Evolutionary conservation across 2,888 invertebrate genomes (phyloP).

Genomic region (Melinaea marsaeus): DNA sequence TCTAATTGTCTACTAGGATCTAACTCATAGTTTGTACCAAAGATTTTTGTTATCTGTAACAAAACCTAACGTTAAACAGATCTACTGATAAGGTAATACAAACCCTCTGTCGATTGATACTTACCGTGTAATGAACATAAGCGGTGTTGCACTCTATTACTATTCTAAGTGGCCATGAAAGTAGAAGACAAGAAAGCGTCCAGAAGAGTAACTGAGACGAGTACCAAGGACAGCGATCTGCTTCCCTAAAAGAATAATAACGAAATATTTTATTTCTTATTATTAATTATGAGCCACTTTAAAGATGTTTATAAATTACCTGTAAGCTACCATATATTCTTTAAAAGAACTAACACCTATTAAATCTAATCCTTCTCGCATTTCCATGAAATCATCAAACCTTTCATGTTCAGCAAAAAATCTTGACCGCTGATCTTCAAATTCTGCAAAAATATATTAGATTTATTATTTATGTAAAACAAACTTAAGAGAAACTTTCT

Average conservation of each 20-base stretch:
- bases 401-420: conserved; percentile 89
- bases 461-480: background rate
- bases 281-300: too few species aligned
- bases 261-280: conserved; percentile 13
- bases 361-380: conserved; percentile 87
- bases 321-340: conserved; percentile 77
- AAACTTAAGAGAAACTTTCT: conserved; percentile 6
- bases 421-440: conserved; percentile 87
- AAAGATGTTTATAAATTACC: conserved; percentile 43
- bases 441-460: conserved; percentile 69
- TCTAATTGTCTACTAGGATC: conserved; percentile 70
- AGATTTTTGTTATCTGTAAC: conserved; percentile 83
- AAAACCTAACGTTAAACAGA: conserved; percentile 4
- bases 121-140: conserved; percentile 87
- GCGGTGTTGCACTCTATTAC: conserved; percentile 89
- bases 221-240: conserved; percentile 80
- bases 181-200: conserved; percentile 83
- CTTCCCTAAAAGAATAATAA: conserved; percentile 52
- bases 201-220: conserved; percentile 85
- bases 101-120: conserved; percentile 24
- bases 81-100: background rate
- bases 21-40: conserved; percentile 84
- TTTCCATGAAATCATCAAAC: conserved; percentile 91
- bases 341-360: conserved; percentile 79
- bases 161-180: conserved; percentile 90